Percentiles rank a stretch among this genome's conserved stretches.
These are phyloP conservation scores for Phodopus roborovskii DNA, from an alignment of 2,113 vertebrate genomes.

Conservation along the genomic window DNA sequence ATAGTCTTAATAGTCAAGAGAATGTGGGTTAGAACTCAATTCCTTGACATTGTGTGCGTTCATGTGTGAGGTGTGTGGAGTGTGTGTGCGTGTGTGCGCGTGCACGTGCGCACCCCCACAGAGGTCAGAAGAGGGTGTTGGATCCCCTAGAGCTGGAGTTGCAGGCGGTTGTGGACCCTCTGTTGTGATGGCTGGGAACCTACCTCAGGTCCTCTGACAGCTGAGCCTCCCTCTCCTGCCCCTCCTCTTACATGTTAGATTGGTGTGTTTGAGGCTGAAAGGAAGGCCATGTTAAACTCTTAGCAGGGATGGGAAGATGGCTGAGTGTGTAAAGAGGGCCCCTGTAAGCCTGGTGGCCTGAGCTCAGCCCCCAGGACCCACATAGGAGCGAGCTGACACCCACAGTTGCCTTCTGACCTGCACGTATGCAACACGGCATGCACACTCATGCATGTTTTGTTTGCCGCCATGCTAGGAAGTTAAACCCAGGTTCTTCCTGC, in stretches of 20 bases:
- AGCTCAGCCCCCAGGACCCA: neutral
- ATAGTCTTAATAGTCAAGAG: neutral
- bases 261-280: too few species aligned
- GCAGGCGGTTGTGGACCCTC: neutral
- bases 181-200: neutral
- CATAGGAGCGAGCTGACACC: neutral
- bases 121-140: neutral
- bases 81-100: too few species aligned
- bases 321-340: neutral
- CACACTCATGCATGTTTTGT: rapidly evolving
- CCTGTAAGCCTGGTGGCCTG: neutral
- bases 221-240: neutral
- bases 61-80: neutral
- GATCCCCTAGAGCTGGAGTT: neutral
- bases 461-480: neutral
- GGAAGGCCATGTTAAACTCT: too few species aligned
- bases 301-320: too few species aligned
- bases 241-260: neutral
- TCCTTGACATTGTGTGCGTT: neutral
- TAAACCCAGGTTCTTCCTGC: neutral
- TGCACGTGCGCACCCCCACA: neutral
- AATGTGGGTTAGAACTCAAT: neutral
- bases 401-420: too few species aligned
- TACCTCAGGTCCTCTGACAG: neutral
- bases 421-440: neutral